Conservation (phyloP, 2,797 vertebrate genomes). For the Neosilurus mollespiculum region DNA sequence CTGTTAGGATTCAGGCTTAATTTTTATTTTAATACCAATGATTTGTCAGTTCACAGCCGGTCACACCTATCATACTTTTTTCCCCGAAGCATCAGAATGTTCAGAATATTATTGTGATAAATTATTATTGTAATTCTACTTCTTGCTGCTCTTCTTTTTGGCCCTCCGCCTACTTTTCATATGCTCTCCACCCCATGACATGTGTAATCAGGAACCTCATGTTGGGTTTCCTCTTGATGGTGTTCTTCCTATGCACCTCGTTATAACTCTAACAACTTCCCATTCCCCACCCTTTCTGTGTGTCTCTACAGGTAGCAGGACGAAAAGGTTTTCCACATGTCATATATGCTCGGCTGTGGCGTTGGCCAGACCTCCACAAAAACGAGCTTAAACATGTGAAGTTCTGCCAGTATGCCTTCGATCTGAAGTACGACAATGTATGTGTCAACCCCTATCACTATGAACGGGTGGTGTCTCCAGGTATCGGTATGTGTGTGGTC, state of each 20-base stretch:
- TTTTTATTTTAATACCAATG: neutral
- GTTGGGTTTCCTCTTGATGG: neutral
- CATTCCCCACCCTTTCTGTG: neutral
- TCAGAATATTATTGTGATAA: conserved; percentile 4
- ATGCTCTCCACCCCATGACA: neutral
- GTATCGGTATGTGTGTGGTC: conserved; percentile 66
- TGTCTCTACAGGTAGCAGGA: conserved; percentile 71
- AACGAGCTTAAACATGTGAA: conserved; percentile 80
- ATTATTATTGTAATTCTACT: neutral
- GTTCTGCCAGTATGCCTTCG: conserved; percentile 83
- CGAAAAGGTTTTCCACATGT: conserved; percentile 81
- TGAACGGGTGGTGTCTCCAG: conserved; percentile 75
- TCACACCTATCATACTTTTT: neutral
- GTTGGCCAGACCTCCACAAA: conserved; percentile 82
- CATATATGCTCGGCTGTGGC: conserved; percentile 80
- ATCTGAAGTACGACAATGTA: conserved; percentile 83
- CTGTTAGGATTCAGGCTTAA: conserved; percentile 5
- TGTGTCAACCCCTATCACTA: conserved; percentile 85
- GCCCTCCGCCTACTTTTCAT: neutral
- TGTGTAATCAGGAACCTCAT: neutral
- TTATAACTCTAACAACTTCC: neutral
- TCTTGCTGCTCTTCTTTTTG: neutral
- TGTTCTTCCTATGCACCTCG: neutral
- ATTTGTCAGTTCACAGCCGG: neutral
- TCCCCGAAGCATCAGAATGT: neutral